Base-by-base conservation (phyloP, 2,113 vertebrate genomes). In the Phylloscopus trochilus region DNA sequence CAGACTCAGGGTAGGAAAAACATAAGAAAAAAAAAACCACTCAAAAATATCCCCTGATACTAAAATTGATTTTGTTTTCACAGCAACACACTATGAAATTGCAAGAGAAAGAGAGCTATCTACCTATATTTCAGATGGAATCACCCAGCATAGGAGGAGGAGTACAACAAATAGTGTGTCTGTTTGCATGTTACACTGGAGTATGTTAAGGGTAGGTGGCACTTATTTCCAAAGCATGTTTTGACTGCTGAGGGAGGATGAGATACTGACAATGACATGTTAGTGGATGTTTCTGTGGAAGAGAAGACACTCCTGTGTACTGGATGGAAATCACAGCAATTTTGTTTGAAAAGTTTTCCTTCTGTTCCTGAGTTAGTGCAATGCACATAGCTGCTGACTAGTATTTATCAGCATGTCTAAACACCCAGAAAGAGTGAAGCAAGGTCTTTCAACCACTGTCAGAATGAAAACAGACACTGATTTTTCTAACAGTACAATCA, bases 31-130 rank as follows among this genome's bases (percentile, higher is more conserved):
- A 95, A 91, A 94, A 43, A 28, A 24, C 13, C 62, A 85, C 87
- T 96, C 21, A 1, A 97, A 97, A 97, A 98, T 97, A 98, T 97
- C 95, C 82, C 94, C 77, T 86, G 96, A 94, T 97, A 97, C 96
- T 98, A 98, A 98, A 98, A 97, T 91, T 95, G 94, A 93, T 64
- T 97, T 97, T 98, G 96, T 97, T 97, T 97, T 97, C 97, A 96
- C 97, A 95, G 96, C 90, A 93, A 85, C 85, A 91, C 64, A 79
- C 76, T 94, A 79, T 91, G 76, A 70, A 95, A 87, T 52, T 83
- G 60, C 77, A 85, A 84, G 78, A 87, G 62, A 86, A 73, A 49
- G 59, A 63, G 72, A 96, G 82, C 69, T 93, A 85, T 82, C 93
- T 94, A 96, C 93, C 87, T 95, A 39, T 89, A 60, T 90, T 96